Percentiles rank a stretch among this genome's conserved stretches.
phyloP scores from a whole-genome alignment of 2,797 vertebrate genomes.

The Macropus fuliginosus region DNA sequence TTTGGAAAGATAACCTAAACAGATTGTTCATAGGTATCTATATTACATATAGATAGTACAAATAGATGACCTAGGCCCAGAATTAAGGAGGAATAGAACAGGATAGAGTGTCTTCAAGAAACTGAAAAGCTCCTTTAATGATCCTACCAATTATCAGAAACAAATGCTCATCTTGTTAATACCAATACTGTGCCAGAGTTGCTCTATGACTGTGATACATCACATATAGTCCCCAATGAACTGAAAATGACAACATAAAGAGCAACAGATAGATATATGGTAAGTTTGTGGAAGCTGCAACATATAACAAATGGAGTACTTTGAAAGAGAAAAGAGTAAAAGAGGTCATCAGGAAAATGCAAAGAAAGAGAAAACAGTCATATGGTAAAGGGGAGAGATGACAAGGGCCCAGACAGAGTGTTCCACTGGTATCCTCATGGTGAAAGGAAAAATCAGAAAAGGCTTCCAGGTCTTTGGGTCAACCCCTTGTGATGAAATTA shows the following conservation, averaged over 20 bases:
- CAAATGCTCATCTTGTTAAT: neutral
- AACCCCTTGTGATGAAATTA: neutral
- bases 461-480: no score
- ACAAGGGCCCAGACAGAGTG: neutral
- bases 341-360: neutral
- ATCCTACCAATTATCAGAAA: neutral
- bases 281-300: neutral
- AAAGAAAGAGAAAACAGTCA: neutral
- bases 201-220: neutral
- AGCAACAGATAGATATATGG: no score
- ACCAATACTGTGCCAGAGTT: neutral
- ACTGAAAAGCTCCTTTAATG: neutral
- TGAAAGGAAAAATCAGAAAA: neutral
- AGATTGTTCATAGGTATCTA: no score
- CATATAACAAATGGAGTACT: neutral
- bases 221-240: neutral
- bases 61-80: neutral
- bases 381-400: neutral
- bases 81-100: neutral
- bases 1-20: no score
- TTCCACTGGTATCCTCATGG: no score
- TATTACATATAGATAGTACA: neutral
- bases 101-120: neutral
- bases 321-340: neutral
- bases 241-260: neutral